Conservation (phyloP, 1,140 invertebrate genomes). For the Prorops nasuta region DNA sequence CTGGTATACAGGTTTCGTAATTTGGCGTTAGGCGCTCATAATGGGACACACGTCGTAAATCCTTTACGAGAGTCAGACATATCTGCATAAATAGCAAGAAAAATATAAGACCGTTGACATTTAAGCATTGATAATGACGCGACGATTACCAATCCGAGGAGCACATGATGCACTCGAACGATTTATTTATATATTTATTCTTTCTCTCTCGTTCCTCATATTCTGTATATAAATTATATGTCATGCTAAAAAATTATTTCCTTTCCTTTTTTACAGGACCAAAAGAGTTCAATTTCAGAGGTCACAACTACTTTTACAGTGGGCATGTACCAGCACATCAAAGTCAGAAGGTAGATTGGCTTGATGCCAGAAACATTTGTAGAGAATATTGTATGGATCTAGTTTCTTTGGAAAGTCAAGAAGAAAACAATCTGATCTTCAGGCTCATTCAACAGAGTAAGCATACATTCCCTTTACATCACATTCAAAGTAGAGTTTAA, state of each 20-base stretch:
- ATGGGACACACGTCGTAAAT: slow-evolving; percentile 33
- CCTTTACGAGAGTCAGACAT: slow-evolving; percentile 20
- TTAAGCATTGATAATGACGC: slow-evolving; percentile 41
- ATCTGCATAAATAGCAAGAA: slow-evolving; percentile 26
- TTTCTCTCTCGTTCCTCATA: no score
- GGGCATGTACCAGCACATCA: slow-evolving; percentile 76
- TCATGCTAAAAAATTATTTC: no score
- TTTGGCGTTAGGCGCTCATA: slow-evolving; percentile 27
- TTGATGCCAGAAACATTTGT: slow-evolving; percentile 86
- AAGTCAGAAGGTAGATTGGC: slow-evolving; percentile 81
- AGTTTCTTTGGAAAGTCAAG: slow-evolving; percentile 82
- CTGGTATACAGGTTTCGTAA: no score
- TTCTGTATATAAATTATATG: no score
- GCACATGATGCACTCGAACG: no score
- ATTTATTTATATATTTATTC: no score
- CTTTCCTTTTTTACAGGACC: slow-evolving; percentile 75
- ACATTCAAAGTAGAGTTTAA: no score
- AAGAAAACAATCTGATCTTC: slow-evolving; percentile 87
- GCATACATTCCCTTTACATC: slow-evolving; percentile 45
- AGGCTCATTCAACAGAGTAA: slow-evolving; percentile 81
- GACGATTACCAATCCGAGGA: slow-evolving; percentile 29
- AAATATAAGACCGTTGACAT: slow-evolving; percentile 43
- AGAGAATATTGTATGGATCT: slow-evolving; percentile 91
- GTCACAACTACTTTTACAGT: slow-evolving; percentile 87
- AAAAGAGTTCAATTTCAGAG: slow-evolving; percentile 83